Conservation (phyloP, 1,140 invertebrate genomes). For the Magallana gigas region DNA sequence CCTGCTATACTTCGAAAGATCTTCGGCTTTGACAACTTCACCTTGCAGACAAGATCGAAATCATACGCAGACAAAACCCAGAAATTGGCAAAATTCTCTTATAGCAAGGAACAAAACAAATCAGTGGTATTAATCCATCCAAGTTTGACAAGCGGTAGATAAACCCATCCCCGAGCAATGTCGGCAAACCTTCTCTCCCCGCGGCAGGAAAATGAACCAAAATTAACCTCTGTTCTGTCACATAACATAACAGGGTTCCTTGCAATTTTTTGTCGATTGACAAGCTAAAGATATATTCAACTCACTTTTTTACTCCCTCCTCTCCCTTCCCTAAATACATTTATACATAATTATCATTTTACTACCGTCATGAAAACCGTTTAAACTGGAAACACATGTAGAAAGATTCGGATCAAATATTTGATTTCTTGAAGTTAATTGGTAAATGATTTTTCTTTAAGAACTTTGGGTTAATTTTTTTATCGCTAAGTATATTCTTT, state of each 20-base stretch:
- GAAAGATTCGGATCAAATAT: conserved; percentile 18
- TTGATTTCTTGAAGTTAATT: conserved; percentile 32
- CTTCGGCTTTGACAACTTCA: background rate
- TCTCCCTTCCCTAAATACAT: too few relatives aligned
- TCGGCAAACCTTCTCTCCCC: conserved; percentile 9
- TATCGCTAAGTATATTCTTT: conserved; percentile 5
- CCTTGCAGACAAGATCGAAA: conserved; percentile 35
- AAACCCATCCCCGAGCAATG: background rate
- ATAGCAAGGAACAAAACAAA: conserved; percentile 3
- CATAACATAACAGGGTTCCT: background rate
- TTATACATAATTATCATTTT: background rate
- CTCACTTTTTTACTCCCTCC: too few relatives aligned
- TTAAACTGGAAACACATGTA: conserved; percentile 1
- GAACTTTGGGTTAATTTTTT: conserved; percentile 3
- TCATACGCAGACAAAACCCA: conserved; percentile 15
- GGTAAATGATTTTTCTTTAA: conserved; percentile 15
- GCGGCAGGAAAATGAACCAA: conserved; percentile 2
- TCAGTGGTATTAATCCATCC: background rate
- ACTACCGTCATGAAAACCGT: background rate
- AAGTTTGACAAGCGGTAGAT: background rate
- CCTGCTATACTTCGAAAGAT: too few relatives aligned
- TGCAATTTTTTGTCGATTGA: background rate
- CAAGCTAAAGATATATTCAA: background rate
- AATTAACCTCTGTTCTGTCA: background rate
- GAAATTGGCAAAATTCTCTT: conserved; percentile 5